phyloP scores from a whole-genome alignment of 2,113 vertebrate genomes.

The Passer domesticus region DNA sequence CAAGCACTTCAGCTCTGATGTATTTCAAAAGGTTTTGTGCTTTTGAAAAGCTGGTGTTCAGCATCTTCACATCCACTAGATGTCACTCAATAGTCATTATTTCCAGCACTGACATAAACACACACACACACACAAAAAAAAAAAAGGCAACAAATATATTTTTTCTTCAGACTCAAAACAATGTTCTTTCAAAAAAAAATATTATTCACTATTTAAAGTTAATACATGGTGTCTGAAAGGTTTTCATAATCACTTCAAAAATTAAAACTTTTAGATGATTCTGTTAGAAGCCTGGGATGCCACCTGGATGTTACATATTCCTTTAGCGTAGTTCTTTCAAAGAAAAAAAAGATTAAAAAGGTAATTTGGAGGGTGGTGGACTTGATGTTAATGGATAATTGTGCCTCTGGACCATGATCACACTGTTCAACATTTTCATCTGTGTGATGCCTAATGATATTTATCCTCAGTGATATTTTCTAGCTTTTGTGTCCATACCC shows the following conservation, averaged over 20 bases:
- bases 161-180: neutral
- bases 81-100: conserved; percentile 67
- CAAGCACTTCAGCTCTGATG: neutral
- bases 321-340: neutral
- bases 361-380: neutral
- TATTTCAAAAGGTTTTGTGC: neutral
- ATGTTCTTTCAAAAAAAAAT: neutral
- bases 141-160: neutral
- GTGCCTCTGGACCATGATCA: neutral
- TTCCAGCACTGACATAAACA: neutral
- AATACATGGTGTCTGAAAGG: neutral
- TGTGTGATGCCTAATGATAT: neutral
- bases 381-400: neutral
- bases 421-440: neutral
- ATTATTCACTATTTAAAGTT: neutral
- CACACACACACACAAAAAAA: neutral
- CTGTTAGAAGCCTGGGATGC: neutral
- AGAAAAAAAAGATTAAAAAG: rapidly evolving
- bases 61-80: conserved; percentile 61
- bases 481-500: neutral
- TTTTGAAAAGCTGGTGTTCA: neutral
- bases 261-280: neutral
- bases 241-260: neutral
- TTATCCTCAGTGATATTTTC: neutral
- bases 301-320: neutral